These are phyloP conservation scores for Neodon shergylaensis DNA, from an alignment of 2,113 vertebrate species.

Conservation along the genomic window DNA sequence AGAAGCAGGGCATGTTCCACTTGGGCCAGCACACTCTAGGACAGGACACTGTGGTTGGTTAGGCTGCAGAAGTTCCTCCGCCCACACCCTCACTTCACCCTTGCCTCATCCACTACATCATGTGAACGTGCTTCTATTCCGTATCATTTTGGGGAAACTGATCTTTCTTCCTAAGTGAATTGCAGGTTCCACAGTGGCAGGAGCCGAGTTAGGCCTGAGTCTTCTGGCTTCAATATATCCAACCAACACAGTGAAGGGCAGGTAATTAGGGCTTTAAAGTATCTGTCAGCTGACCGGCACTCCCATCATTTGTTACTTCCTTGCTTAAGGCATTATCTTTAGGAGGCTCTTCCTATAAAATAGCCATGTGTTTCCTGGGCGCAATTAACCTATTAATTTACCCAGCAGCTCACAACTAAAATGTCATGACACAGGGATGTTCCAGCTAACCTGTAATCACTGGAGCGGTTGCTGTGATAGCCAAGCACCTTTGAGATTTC, in stretches of 20 bases:
- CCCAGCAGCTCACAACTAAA: neutral
- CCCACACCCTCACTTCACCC: neutral
- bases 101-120: neutral
- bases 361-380: neutral
- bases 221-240: neutral
- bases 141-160: neutral
- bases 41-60: neutral
- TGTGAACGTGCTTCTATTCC: neutral
- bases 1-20: neutral
- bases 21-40: constrained; percentile 21
- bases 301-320: neutral
- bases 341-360: neutral
- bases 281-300: neutral
- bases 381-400: neutral
- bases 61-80: neutral
- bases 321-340: neutral
- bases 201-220: neutral
- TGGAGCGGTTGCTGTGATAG: neutral
- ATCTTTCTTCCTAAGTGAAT: neutral
- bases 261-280: constrained; percentile 1
- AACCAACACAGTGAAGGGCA: neutral
- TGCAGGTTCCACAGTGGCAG: neutral
- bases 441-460: neutral
- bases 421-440: neutral
- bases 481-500: neutral